phyloP scores from a whole-genome alignment of 2,797 vertebrate genomes.

The Liasis olivaceus region DNA sequence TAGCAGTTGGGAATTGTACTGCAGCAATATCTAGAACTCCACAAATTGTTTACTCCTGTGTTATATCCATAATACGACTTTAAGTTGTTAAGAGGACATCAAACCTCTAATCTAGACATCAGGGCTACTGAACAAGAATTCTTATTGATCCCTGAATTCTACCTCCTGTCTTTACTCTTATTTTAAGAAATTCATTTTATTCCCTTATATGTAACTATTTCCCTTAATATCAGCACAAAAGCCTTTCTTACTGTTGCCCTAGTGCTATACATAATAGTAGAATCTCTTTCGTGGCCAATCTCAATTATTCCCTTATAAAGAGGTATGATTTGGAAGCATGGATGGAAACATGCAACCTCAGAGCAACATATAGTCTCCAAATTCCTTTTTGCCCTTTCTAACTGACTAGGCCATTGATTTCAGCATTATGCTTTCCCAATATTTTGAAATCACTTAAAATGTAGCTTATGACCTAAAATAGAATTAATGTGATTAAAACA shows the following conservation, averaged over 20 bases:
- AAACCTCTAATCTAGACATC: not conserved
- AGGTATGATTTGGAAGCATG: not conserved
- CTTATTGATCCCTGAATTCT: not conserved
- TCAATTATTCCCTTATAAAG: not conserved
- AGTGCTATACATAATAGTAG: not conserved
- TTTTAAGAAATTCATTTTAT: not conserved
- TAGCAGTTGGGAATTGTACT: not conserved
- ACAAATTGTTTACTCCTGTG: not conserved
- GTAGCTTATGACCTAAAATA: not conserved
- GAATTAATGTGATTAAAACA: not conserved
- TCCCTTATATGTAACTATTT: not conserved
- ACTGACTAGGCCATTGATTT: not conserved
- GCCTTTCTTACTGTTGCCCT: not conserved
- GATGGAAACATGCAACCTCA: not conserved
- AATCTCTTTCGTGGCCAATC: not conserved
- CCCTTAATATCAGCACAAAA: not conserved
- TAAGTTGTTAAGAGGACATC: not conserved
- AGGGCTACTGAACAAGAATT: not conserved
- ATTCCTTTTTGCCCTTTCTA: not conserved
- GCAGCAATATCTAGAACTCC: not conserved
- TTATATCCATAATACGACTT: not conserved
- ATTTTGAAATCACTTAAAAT: not conserved
- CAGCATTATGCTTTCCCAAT: not conserved
- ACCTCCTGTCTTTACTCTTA: not conserved
- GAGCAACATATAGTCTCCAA: not conserved